A percentile compares a stretch with the other conserved stretches of the same genome.
Conservation (phyloP, 2,113 vertebrate genomes). For the Gymnorhina tibicen region DNA sequence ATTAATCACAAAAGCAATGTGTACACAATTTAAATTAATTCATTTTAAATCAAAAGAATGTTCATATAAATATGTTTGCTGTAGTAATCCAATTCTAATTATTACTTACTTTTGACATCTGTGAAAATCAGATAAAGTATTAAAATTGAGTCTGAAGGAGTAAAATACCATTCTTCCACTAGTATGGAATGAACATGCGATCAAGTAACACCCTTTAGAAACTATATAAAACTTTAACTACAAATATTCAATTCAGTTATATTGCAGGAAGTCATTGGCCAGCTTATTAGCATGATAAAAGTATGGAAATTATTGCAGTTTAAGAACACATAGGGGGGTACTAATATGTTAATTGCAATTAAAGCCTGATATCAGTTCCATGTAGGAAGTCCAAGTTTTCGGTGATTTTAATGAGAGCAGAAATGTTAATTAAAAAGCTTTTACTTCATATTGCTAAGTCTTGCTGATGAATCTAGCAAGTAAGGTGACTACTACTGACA, state of each 20-base stretch:
- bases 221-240: not conserved
- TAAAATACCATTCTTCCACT: not conserved
- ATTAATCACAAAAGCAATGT: not conserved
- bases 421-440: constrained; percentile 1
- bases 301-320: not conserved
- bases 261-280: not conserved
- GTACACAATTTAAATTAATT: constrained; percentile 22
- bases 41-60: constrained; percentile 23
- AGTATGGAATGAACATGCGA: not conserved
- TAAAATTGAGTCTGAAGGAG: not conserved
- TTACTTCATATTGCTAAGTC: not conserved
- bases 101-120: constrained; percentile 16
- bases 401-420: not conserved
- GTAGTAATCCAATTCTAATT: not conserved
- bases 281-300: not conserved
- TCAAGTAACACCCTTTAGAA: not conserved
- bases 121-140: not conserved
- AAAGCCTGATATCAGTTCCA: constrained; percentile 1
- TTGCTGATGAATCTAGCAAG: not conserved
- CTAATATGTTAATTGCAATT: constrained; percentile 29
- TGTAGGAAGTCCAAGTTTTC: not conserved
- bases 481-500: not conserved
- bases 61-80: constrained; percentile 15
- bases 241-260: not conserved
- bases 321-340: not conserved